Evolutionary conservation across 2,797 vertebrate genomes (phyloP).

Genomic region (Myotis daubentonii): DNA sequence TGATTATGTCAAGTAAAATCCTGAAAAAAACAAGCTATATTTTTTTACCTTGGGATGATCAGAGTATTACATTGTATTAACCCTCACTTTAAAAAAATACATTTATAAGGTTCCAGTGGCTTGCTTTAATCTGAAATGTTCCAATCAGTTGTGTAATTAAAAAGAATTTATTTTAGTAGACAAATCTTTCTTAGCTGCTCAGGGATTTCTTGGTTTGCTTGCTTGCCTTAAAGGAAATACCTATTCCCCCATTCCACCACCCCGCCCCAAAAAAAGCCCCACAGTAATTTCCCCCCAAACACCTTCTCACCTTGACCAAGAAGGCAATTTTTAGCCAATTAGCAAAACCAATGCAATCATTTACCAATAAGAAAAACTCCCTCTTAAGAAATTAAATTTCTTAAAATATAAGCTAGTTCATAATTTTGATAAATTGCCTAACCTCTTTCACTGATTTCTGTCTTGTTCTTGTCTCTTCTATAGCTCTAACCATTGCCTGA

Average conservation of each 20-base stretch:
- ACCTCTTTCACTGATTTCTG: not conserved
- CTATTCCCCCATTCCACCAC: not conserved
- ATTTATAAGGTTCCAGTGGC: not conserved
- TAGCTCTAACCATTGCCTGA: not conserved
- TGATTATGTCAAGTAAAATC: not conserved
- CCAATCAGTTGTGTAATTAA: not conserved
- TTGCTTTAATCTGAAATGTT: not conserved
- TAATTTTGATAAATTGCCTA: not conserved
- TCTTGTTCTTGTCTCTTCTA: not conserved
- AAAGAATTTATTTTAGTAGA: conserved; percentile 19
- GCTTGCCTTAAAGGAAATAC: not conserved
- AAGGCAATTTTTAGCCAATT: not conserved
- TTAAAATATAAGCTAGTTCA: conserved; percentile 5
- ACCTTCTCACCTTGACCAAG: not conserved
- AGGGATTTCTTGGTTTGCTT: not conserved
- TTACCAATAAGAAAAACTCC: not conserved
- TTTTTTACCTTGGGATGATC: not conserved
- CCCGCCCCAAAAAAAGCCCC: not conserved
- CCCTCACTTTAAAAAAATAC: not conserved
- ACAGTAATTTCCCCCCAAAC: not conserved
- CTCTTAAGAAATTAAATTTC: not conserved
- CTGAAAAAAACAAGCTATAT: not conserved
- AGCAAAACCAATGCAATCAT: not conserved
- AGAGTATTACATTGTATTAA: not conserved
- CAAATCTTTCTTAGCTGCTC: not conserved